Conservation (phyloP, 2,888 invertebrate genomes). For the Nomada flava region DNA sequence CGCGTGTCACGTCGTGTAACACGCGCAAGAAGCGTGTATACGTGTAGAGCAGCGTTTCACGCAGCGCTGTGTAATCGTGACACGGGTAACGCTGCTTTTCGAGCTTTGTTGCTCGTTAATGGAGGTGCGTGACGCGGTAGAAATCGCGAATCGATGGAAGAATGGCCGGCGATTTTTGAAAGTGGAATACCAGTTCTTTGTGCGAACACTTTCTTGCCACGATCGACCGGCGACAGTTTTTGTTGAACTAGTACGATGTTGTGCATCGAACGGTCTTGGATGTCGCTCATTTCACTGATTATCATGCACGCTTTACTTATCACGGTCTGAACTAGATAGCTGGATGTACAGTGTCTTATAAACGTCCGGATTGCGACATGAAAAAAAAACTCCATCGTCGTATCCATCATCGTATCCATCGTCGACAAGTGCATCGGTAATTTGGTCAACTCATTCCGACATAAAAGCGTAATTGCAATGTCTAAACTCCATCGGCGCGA, state of each 20-base stretch:
- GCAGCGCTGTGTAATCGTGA: conserved; percentile 25
- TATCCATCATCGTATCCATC: too few relatives aligned
- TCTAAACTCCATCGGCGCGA: too few relatives aligned
- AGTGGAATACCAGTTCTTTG: conserved; percentile 20
- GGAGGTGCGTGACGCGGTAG: conserved; percentile 26
- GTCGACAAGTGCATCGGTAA: too few relatives aligned
- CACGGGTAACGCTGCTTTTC: conserved; percentile 16
- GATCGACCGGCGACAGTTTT: not conserved
- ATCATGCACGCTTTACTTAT: conserved; percentile 1
- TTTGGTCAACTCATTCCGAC: too few relatives aligned
- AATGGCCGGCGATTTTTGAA: conserved; percentile 15
- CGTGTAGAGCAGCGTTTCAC: not conserved
- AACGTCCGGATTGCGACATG: too few relatives aligned
- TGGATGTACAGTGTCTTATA: too few relatives aligned
- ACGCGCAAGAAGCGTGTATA: conserved; percentile 10
- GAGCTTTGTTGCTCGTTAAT: conserved; percentile 28
- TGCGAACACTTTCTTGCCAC: not conserved
- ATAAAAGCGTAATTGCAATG: too few relatives aligned
- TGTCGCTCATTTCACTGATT: conserved; percentile 9
- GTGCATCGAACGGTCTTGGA: not conserved
- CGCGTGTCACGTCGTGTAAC: conserved; percentile 40
- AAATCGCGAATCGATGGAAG: conserved; percentile 36
- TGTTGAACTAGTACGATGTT: not conserved
- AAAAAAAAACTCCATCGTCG: too few relatives aligned
- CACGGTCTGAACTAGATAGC: not conserved